Evolutionary conservation across 2,888 invertebrate species (phyloP).

Genomic region (Netelia fuscicornis): DNA sequence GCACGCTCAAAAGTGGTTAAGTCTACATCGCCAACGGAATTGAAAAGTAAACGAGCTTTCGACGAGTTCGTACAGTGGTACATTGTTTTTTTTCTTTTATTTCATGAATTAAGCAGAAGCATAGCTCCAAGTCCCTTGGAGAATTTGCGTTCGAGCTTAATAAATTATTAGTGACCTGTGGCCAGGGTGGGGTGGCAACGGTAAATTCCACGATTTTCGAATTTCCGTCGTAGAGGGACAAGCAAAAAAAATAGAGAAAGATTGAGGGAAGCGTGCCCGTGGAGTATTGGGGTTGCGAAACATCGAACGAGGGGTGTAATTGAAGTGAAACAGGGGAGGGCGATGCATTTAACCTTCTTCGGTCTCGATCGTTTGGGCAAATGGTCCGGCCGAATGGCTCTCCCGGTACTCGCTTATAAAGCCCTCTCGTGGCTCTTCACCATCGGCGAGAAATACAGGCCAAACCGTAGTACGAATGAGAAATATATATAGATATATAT

Average conservation of each 20-base stretch:
- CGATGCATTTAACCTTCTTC: constrained; percentile 40
- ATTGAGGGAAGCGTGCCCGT: background rate
- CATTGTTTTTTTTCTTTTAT: background rate
- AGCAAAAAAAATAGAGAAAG: background rate
- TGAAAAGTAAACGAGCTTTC: constrained; percentile 44
- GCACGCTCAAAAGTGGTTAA: background rate
- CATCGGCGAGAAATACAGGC: constrained; percentile 32
- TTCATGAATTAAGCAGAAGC: constrained; percentile 11
- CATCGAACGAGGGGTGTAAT: background rate
- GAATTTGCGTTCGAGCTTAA: constrained; percentile 34
- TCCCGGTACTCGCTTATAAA: constrained; percentile 39
- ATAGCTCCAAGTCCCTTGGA: background rate
- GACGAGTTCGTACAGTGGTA: constrained; percentile 3
- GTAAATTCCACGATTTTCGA: constrained; percentile 25
- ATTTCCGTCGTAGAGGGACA: constrained; percentile 22
- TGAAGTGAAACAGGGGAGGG: constrained; percentile 29
- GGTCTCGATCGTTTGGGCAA: constrained; percentile 54
- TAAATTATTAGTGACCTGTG: constrained; percentile 41
- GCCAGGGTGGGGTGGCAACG: background rate
- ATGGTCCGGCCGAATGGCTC: constrained; percentile 43
- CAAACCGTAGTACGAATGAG: constrained; percentile 47
- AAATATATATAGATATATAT: constrained; percentile 59
- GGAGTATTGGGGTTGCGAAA: constrained; percentile 6
- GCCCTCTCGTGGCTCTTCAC: constrained; percentile 29
- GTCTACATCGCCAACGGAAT: background rate